phyloP scores from a whole-genome alignment of 2,113 vertebrate species.

The Petrocephalus zakoni region DNA sequence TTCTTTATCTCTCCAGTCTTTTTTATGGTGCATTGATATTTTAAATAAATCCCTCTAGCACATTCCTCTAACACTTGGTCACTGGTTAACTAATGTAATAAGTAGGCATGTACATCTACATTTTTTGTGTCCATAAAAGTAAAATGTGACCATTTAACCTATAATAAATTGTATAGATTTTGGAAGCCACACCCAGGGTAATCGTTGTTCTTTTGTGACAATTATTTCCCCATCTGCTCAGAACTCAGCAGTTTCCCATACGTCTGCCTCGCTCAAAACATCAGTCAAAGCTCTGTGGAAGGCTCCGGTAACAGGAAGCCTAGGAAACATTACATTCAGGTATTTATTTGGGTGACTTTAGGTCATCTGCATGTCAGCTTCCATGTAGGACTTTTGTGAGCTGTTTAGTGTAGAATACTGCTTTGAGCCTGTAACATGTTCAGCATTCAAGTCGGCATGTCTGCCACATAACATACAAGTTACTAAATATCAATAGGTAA shows the following conservation, averaged over 20 bases:
- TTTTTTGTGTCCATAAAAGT: no score
- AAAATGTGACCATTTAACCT: background rate
- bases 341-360: background rate
- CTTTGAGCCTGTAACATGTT: no score
- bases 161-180: background rate
- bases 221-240: background rate
- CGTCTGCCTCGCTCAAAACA: background rate
- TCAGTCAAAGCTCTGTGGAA: background rate
- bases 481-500: no score
- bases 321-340: slow-evolving; percentile 13
- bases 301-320: background rate
- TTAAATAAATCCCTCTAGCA: background rate
- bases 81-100: no score
- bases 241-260: slow-evolving; percentile 17
- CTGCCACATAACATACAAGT: no score
- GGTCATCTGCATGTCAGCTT: no score
- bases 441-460: no score
- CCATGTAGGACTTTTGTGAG: no score
- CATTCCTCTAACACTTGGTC: background rate
- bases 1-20: background rate
- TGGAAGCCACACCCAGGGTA: background rate
- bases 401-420: no score
- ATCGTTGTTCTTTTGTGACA: background rate
- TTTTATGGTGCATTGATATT: background rate
- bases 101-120: no score